Percentiles rank a stretch among this genome's conserved stretches.
Conservation (phyloP, 2,113 vertebrate species). For the Ciconia maguari region DNA sequence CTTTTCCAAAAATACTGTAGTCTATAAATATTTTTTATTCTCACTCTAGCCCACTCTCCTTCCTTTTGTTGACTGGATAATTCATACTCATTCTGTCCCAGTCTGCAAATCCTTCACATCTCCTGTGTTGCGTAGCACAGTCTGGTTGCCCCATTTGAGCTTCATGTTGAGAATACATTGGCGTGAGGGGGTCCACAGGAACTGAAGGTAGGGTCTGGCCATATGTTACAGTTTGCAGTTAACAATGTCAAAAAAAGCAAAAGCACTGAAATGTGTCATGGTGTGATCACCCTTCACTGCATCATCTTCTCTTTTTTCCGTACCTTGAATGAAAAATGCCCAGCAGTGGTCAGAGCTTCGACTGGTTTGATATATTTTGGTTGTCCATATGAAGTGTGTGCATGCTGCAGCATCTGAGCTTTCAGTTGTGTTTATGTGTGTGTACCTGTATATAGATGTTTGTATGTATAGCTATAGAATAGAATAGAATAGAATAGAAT, state of each 20-base stretch:
- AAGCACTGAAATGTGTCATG: background rate
- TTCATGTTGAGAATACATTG: background rate
- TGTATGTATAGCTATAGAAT: background rate
- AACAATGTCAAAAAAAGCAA: background rate
- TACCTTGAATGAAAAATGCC: background rate
- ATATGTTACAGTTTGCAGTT: background rate
- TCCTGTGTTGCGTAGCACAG: background rate
- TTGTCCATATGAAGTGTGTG: background rate
- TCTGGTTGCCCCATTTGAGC: background rate
- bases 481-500: background rate
- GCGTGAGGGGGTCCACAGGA: fast-evolving
- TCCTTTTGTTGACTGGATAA: background rate
- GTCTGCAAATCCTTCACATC: background rate
- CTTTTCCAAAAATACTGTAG: background rate
- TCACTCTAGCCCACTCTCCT: background rate
- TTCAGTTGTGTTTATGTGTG: background rate
- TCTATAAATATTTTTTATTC: background rate
- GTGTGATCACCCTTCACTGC: background rate
- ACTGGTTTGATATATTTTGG: background rate
- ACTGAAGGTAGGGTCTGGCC: background rate
- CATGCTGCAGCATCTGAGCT: background rate
- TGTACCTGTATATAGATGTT: background rate
- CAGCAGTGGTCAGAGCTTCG: background rate
- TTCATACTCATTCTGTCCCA: background rate
- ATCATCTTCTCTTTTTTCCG: background rate